Evolutionary conservation across 2,797 vertebrate species (phyloP).

Genomic region (Parambassis ranga): DNA sequence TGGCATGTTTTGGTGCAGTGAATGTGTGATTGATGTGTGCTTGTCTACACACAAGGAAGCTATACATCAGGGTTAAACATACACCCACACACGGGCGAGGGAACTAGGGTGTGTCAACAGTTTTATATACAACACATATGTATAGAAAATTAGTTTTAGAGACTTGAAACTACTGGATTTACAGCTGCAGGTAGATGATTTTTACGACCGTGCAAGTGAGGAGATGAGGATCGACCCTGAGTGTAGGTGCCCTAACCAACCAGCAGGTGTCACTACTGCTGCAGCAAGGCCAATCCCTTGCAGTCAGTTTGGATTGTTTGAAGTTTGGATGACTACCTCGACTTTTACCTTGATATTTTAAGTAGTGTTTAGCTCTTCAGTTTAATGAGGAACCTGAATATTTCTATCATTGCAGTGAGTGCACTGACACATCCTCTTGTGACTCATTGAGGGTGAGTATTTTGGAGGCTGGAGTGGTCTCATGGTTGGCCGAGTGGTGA

Average conservation of each 20-base stretch:
- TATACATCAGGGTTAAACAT: conserved; percentile 29
- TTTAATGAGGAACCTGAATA: too few relatives aligned
- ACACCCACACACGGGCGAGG: conserved; percentile 13
- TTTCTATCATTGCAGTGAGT: too few relatives aligned
- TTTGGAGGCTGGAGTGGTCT: conserved; percentile 38
- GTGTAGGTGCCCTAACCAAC: not conserved
- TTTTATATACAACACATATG: too few relatives aligned
- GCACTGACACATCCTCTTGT: conserved; percentile 10
- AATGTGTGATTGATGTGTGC: conserved; percentile 42
- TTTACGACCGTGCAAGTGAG: too few relatives aligned
- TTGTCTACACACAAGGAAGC: conserved; percentile 36
- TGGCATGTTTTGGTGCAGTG: not conserved
- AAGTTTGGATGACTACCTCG: too few relatives aligned
- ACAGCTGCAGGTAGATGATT: too few relatives aligned
- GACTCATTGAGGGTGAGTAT: not conserved
- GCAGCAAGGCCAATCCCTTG: not conserved
- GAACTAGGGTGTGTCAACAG: conserved; percentile 12
- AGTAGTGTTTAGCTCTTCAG: too few relatives aligned
- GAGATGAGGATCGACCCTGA: too few relatives aligned
- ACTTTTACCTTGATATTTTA: too few relatives aligned
- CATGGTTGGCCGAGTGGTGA: conserved; percentile 20
- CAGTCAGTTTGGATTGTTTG: too few relatives aligned
- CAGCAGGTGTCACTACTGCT: not conserved
- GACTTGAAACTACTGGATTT: too few relatives aligned
- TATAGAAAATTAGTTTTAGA: too few relatives aligned